Evolutionary conservation across 2,797 vertebrate genomes (phyloP), one percentile per base, ranked within the genome.

Genomic region (Mus spretus): DNA sequence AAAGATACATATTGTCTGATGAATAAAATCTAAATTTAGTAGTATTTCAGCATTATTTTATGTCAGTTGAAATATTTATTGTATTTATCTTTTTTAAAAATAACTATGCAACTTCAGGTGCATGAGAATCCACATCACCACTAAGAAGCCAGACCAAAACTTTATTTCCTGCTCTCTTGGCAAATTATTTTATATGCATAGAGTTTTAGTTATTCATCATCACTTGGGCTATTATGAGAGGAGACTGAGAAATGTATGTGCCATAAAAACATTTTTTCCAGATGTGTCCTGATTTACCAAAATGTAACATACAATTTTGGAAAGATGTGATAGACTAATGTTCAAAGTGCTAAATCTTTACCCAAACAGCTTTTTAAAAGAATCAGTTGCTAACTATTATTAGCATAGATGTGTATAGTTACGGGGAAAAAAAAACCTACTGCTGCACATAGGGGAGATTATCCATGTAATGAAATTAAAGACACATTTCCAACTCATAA

Each of bases 1-100:
- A 55, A 24, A 34, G 20, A 50, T 14, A 17, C 8, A 57, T 57
- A 17, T 2, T 7, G 57, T 63, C 3, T 97, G 94, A 97, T 97
- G 89, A 98, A 93, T 96, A 97, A 98, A 97, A 96, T 96, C 63
- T 93, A 90, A 97, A 96, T 77, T 72, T 20, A 72, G 84, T 93
- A 97, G 0, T 0, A 81, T 91, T 92, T 93, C 84, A 93, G 88
- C 22, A 93, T 97, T 94, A 93, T 95, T 75, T 97, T 85, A 97
- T 95, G 88, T 97, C 90, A 94, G 26, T 96, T 98, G 65, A 95
- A 37, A 11, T 67, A 94, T 97, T 94, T 79, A 47, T 95, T 98
- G 37, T 91, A 72, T 96, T 95, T 95, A 97, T 78, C 47, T 26
- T 31, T 74, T 5, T 31, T 9, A 50, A 70, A 70, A 96, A 90